phyloP scores from a whole-genome alignment of 2,113 vertebrate genomes.

The Leptosomus discolor region DNA sequence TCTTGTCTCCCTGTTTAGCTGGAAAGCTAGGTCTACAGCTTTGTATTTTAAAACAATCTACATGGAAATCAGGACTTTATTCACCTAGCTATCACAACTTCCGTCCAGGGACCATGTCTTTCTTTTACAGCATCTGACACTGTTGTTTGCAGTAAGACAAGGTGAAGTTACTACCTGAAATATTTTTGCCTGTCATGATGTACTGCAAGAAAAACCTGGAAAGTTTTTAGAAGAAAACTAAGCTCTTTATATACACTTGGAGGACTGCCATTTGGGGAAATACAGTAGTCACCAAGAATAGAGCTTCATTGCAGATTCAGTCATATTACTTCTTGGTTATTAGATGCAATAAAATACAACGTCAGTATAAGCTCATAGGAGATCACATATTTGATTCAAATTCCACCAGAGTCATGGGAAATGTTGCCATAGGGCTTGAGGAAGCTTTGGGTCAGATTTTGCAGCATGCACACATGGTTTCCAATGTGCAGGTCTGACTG shows the following conservation, averaged over 20 bases:
- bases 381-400: background rate
- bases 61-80: background rate
- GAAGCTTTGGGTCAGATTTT: background rate
- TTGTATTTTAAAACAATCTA: background rate
- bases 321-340: background rate
- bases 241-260: background rate
- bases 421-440: background rate
- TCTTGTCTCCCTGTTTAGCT: background rate
- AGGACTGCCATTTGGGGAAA: background rate
- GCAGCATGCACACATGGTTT: background rate
- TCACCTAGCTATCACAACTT: background rate
- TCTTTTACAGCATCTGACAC: background rate
- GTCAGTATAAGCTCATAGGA: background rate
- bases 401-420: background rate
- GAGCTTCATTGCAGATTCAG: background rate
- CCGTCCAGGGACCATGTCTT: fast-evolving
- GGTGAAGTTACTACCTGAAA: background rate
- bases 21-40: background rate
- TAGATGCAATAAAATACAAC: background rate
- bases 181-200: background rate
- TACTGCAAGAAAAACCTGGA: background rate
- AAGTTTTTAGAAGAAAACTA: background rate
- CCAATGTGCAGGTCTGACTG: fast-evolving
- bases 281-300: background rate
- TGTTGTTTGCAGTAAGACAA: background rate